phyloP scores from a whole-genome alignment of 2,113 vertebrate species.

The Saguinus midas region DNA sequence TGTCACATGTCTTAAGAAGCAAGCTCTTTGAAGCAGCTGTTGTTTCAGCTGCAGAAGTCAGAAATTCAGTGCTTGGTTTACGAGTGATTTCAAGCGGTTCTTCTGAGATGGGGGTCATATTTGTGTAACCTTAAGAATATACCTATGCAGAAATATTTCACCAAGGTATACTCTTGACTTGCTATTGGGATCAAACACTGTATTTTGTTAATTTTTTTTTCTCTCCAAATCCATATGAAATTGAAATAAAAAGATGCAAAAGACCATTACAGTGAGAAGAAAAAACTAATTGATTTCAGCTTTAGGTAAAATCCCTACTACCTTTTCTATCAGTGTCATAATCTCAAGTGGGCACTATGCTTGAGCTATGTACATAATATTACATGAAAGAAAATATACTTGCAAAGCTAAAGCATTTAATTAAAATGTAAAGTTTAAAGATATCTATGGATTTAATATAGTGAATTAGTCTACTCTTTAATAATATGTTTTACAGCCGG shows the following conservation, averaged over 20 bases:
- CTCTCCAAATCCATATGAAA: background rate
- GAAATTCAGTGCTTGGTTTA: background rate
- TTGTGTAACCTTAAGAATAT: background rate
- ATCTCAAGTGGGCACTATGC: background rate
- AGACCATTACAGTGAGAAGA: background rate
- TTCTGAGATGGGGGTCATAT: background rate
- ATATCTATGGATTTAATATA: background rate
- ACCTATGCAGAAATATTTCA: background rate
- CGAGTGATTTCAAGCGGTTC: background rate
- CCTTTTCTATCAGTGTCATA: background rate
- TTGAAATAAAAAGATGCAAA: background rate
- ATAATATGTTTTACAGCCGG: background rate
- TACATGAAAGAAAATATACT: background rate
- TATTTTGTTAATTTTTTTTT: background rate
- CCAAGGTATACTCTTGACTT: background rate
- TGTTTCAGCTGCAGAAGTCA: background rate
- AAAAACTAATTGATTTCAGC: background rate
- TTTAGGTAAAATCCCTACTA: background rate
- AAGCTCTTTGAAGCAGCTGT: background rate
- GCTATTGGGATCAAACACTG: background rate
- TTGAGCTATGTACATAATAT: background rate
- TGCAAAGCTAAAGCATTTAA: background rate
- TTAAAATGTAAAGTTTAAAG: conserved; percentile 21
- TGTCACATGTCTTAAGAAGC: background rate
- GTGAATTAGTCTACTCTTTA: background rate